Conservation (phyloP, 2,113 vertebrate genomes). For the Brienomyrus brachyistius region DNA sequence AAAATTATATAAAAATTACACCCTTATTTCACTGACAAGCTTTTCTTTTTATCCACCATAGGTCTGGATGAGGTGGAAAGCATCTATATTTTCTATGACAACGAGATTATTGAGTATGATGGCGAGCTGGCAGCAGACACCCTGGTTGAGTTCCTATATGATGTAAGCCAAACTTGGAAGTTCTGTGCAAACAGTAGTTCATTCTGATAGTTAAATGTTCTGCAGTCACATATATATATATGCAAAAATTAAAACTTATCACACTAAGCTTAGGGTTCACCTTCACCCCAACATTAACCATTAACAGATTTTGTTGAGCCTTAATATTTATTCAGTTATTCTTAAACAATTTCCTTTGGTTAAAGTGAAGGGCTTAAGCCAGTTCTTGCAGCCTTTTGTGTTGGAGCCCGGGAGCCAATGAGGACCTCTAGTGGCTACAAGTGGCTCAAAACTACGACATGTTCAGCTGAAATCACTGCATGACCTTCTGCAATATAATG, state of each 20-base stretch:
- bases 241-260: neutral
- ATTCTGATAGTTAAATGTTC: neutral
- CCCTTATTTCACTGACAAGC: neutral
- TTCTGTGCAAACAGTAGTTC: neutral
- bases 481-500: neutral
- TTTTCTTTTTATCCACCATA: conserved; percentile 30
- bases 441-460: neutral
- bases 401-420: neutral
- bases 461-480: neutral
- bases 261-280: neutral
- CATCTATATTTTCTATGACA: conserved; percentile 79
- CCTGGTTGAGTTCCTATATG: conserved; percentile 82
- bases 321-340: neutral
- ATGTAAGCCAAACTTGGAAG: conserved; percentile 58
- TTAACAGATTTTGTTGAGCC: neutral
- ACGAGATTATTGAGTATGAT: conserved; percentile 84
- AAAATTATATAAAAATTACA: neutral
- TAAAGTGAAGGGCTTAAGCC: neutral
- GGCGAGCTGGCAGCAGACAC: conserved; percentile 80
- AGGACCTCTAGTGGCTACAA: neutral
- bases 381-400: neutral
- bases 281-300: neutral
- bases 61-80: conserved; percentile 81
- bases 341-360: neutral
- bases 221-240: neutral